Conservation (phyloP, 2,113 vertebrate genomes). For the Tinamus guttatus region DNA sequence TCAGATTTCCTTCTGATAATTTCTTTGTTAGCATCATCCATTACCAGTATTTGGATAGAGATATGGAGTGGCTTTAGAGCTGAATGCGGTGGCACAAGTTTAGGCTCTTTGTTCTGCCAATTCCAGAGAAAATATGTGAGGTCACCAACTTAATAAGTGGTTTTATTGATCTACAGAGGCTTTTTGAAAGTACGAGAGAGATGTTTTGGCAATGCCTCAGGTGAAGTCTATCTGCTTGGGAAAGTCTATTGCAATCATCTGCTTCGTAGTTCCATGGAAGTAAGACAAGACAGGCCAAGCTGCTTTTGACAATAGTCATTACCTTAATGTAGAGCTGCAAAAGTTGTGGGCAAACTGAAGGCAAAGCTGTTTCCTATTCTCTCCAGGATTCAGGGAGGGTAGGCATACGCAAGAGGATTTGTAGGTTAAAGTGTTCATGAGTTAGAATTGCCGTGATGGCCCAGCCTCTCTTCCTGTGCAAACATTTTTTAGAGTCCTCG, state of each 20-base stretch:
- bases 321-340: background rate
- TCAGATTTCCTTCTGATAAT: background rate
- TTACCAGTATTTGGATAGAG: background rate
- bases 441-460: background rate
- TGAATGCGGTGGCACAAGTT: background rate
- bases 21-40: background rate
- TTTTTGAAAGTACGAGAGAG: background rate
- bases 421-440: background rate
- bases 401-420: background rate
- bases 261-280: background rate
- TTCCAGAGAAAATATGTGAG: constrained; percentile 1
- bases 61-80: background rate
- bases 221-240: background rate
- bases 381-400: background rate
- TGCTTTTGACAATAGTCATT: background rate
- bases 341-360: background rate
- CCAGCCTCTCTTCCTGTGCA: background rate
- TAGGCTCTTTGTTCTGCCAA: background rate
- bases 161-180: constrained; percentile 41
- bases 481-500: background rate
- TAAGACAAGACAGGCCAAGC: background rate
- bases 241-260: background rate
- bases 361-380: background rate
- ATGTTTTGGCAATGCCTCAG: constrained; percentile 30
- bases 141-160: constrained; percentile 9